These are phyloP conservation scores for Acanthopagrus latus DNA, from an alignment of 2,797 vertebrate species.

Conservation along the genomic window DNA sequence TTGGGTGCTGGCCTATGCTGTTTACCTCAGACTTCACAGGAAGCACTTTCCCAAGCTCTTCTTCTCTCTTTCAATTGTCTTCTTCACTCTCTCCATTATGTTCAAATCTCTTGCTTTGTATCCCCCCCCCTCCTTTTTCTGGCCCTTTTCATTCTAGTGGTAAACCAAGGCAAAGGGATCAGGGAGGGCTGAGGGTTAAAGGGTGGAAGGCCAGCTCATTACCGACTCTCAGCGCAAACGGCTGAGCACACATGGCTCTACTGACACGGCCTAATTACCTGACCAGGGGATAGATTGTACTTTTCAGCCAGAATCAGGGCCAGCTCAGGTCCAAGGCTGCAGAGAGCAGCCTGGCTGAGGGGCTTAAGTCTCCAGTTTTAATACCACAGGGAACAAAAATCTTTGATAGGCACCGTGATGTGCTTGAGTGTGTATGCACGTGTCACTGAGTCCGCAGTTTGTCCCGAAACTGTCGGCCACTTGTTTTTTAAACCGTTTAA, in stretches of 20 bases:
- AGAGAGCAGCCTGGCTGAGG: slow-evolving; percentile 72
- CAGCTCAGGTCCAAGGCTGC: slow-evolving; percentile 69
- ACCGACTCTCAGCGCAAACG: slow-evolving; percentile 71
- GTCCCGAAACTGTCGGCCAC: slow-evolving; percentile 63
- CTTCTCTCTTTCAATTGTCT: slow-evolving; percentile 26
- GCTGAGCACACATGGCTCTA: slow-evolving; percentile 72
- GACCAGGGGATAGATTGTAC: slow-evolving; percentile 79
- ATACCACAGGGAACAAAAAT: slow-evolving; percentile 57
- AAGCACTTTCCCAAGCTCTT: slow-evolving; percentile 33
- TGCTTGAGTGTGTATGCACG: slow-evolving; percentile 52
- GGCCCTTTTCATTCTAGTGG: slow-evolving; percentile 54
- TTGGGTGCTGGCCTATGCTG: slow-evolving; percentile 28
- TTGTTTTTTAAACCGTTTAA: slow-evolving; percentile 71
- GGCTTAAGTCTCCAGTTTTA: slow-evolving; percentile 69
- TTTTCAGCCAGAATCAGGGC: slow-evolving; percentile 70
- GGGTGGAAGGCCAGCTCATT: slow-evolving; percentile 80
- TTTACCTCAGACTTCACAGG: slow-evolving; percentile 57
- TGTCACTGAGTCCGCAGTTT: slow-evolving; percentile 29
- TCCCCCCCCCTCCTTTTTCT: slow-evolving; percentile 23
- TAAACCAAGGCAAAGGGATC: slow-evolving; percentile 61
- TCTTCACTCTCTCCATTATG: slow-evolving; percentile 40
- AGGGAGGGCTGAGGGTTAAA: slow-evolving; percentile 66
- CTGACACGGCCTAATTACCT: slow-evolving; percentile 84
- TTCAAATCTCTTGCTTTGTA: slow-evolving; percentile 36
- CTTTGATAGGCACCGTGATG: slow-evolving; percentile 68